Percentiles rank a stretch among this genome's conserved stretches.
Evolutionary conservation across 2,888 invertebrate species (phyloP).

Genomic region (Agriopis aurantiaria): DNA sequence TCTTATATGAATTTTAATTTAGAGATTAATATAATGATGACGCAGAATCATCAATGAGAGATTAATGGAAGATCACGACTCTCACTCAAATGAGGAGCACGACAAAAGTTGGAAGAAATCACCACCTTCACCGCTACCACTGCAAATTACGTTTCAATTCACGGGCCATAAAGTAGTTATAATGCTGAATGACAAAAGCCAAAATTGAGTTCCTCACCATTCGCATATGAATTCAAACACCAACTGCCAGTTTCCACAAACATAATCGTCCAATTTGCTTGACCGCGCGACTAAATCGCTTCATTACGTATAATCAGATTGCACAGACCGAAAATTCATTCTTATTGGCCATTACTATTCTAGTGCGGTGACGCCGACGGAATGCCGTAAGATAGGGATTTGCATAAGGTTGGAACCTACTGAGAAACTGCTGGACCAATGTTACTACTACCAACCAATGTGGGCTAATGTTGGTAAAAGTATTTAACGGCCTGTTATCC

Average conservation of each 20-base stretch:
- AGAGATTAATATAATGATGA: too few species aligned
- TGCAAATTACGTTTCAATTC: too few species aligned
- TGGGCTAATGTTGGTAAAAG: background rate
- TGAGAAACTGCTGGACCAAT: background rate
- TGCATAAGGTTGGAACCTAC: slow-evolving; percentile 26
- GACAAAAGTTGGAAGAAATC: too few species aligned
- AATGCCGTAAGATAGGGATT: slow-evolving; percentile 30
- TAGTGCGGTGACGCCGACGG: slow-evolving; percentile 27
- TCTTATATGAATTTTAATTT: too few species aligned
- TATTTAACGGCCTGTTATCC: too few species aligned
- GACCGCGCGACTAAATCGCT: slow-evolving; percentile 31
- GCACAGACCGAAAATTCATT: slow-evolving; percentile 31
- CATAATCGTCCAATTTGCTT: slow-evolving; percentile 33
- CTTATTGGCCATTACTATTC: slow-evolving; percentile 39
- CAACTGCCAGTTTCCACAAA: slow-evolving; percentile 17
- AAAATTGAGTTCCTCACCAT: slow-evolving; percentile 6
- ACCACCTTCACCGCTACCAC: too few species aligned
- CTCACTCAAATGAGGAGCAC: too few species aligned
- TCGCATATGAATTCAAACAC: slow-evolving; percentile 23
- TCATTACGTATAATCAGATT: slow-evolving; percentile 38
- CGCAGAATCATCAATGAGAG: too few species aligned
- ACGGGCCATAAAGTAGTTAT: too few species aligned
- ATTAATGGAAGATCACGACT: too few species aligned
- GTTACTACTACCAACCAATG: background rate
- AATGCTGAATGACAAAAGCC: background rate